Evolutionary conservation across 1,140 invertebrate species (phyloP), one percentile per base, ranked within the genome.

Genomic region (Macrobrachium rosenbergii): DNA sequence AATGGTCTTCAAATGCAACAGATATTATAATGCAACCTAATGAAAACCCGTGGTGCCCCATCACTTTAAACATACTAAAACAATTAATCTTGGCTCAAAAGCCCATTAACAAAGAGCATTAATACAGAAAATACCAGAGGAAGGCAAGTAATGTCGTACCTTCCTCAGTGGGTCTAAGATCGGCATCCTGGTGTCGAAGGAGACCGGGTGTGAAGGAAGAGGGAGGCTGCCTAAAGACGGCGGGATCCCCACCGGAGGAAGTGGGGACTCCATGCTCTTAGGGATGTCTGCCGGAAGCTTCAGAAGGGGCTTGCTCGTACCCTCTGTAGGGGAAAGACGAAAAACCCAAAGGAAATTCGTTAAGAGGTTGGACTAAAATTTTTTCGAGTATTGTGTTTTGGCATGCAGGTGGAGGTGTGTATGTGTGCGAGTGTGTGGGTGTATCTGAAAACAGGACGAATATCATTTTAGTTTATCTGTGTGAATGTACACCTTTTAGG

Each of bases 191-290:
- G 87, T 92, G 92, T 87, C 88, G 76, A 83, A 90, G 85, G 78
- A 80, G 81, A 93, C 92, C 82, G 92, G 92, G 85, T 93, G 92
- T n/a, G 91, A 92, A 37, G 92, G 94, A 85, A 94, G 90, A 63
- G 93, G 94, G 78, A 94, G 93, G 19, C 94, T 93, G 91, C 94
- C 94, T 90, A 94, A 94, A 17, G 94, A 94, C 8, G 94, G 94
- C 89, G 89, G 89, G 52, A 89, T 89, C 3, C 89, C 89, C 69
- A 89, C 89, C 17, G 85, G 88, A 45, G 88, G 81, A 83, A 90
- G 80, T 52, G 90, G 82, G 52, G 84, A 89, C 75, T 90, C 88
- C 82, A 90, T 78, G 83, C 87, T 73, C 89, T 87, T 90, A 17
- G 90, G 88, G 72, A 90, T 79, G 89, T 90, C 90, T 21, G 90